phyloP scores from a whole-genome alignment of 2,888 invertebrate species.

The Lasioglossum leucozonium region DNA sequence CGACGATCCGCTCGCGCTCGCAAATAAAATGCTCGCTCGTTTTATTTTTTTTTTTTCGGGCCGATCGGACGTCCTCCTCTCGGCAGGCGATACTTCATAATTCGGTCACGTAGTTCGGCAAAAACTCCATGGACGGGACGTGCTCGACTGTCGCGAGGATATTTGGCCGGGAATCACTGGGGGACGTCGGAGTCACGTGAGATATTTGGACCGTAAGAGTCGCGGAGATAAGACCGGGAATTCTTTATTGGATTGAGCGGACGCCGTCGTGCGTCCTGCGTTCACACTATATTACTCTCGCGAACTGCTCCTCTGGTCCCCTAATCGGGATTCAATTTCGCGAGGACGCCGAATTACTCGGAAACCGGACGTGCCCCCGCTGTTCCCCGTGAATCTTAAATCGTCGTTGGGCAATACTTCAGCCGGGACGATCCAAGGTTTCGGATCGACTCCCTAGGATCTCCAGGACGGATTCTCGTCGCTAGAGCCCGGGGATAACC shows the following conservation, averaged over 20 bases:
- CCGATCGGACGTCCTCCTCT: not conserved
- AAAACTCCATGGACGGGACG: slow-evolving; percentile 59
- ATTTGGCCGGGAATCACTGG: slow-evolving; percentile 45
- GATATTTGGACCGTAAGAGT: slow-evolving; percentile 42
- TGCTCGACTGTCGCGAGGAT: slow-evolving; percentile 45
- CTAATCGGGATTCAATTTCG: slow-evolving; percentile 44
- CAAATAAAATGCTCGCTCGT: slow-evolving; percentile 43
- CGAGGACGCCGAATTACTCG: slow-evolving; percentile 7
- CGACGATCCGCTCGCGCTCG: not conserved
- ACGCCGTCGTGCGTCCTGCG: not conserved
- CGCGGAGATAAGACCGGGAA: slow-evolving; percentile 42
- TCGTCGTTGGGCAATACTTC: not conserved
- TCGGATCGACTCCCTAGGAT: not conserved
- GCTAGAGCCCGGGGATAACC: not conserved
- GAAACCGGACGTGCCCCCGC: not conserved
- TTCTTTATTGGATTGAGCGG: slow-evolving; percentile 43
- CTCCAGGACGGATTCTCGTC: not conserved
- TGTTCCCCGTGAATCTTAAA: not conserved
- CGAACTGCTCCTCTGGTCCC: not conserved
- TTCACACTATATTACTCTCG: not conserved
- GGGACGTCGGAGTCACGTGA: slow-evolving; percentile 38
- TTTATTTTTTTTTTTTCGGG: slow-evolving; percentile 17
- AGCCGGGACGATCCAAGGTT: not conserved
- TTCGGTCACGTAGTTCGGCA: slow-evolving; percentile 58
- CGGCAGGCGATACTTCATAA: slow-evolving; percentile 39